phyloP scores from a whole-genome alignment of 2,113 vertebrate species.

The Cheirogaleus medius region DNA sequence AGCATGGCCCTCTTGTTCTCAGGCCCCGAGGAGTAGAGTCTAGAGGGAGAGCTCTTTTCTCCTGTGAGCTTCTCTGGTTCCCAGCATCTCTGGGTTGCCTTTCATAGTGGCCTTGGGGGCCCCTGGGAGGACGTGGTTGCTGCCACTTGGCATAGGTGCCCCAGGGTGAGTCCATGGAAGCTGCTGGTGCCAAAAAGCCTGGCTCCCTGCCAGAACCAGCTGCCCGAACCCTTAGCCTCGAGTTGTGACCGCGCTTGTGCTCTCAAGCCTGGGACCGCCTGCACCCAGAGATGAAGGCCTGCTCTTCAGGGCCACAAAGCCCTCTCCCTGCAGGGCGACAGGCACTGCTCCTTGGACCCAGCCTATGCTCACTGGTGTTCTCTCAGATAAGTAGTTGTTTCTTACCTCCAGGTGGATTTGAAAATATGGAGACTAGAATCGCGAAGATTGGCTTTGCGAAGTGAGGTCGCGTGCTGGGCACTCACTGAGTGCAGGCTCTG shows the following conservation, averaged over 20 bases:
- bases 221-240: background rate
- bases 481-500: background rate
- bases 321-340: too few species aligned
- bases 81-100: too few species aligned
- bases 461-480: background rate
- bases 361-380: background rate
- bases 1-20: background rate
- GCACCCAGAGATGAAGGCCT: background rate
- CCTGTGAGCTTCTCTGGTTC: background rate
- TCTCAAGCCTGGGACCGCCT: fast-evolving
- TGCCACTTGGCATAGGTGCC: fast-evolving
- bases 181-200: too few species aligned
- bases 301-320: fast-evolving
- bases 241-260: background rate
- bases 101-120: background rate
- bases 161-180: fast-evolving
- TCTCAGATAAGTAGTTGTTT: background rate
- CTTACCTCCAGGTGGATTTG: background rate
- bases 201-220: background rate
- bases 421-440: background rate
- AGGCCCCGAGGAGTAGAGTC: background rate
- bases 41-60: background rate
- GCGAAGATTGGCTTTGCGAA: background rate
- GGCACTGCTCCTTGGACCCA: too few species aligned
- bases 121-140: fast-evolving